Base-by-base conservation (phyloP, 2,113 vertebrate species). In the Pteropus alecto region DNA sequence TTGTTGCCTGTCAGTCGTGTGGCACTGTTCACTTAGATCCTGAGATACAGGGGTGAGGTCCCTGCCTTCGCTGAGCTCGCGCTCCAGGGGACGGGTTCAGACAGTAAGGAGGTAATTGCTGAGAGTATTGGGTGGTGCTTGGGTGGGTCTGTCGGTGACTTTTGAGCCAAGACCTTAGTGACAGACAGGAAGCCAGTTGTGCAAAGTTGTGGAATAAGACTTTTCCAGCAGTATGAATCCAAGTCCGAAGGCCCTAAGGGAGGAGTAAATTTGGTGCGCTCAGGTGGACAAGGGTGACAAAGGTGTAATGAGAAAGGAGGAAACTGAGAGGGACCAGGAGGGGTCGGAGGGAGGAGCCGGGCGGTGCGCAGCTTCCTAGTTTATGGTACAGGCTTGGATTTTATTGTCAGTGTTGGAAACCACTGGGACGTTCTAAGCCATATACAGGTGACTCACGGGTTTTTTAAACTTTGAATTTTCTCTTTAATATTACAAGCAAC, bases 321-420 rank as follows among this genome's bases (percentile, higher is more conserved):
- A 16, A 68, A 28, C 5, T 4, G 12, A 0, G 3, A 4, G 38
- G 21, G 16, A 28, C n/a, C 2, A 21, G 48, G 54, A 1, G 67
- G 35, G 6, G 19, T 6, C 30, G 16, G 35, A 13, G 61, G 71
- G 73, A 38, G 46, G 71, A 19, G n/a, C 65, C 28, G 7, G 5
- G 7, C n/a, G 2, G 21, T 33, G 21, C 30, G 19, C 54, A 12
- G 24, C 83, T 28, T 51, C 46, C 4, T 26, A 2, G 51, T 76
- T 84, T 16, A 38, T 41, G 33, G 6, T 73, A 19, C 67, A 89
- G 41, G 18, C 58, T 79, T 71, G 67, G 56, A 11, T 73, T 94
- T 90, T 48, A 54, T 51, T 58, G 68, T 78, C 82, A 56, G 2
- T 61, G 54, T 26, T 14, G 30, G 78, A n/a, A 71, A 77, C 41